Evolutionary conservation across 2,888 invertebrate genomes (phyloP).

Genomic region (Myopa tessellatipennis): DNA sequence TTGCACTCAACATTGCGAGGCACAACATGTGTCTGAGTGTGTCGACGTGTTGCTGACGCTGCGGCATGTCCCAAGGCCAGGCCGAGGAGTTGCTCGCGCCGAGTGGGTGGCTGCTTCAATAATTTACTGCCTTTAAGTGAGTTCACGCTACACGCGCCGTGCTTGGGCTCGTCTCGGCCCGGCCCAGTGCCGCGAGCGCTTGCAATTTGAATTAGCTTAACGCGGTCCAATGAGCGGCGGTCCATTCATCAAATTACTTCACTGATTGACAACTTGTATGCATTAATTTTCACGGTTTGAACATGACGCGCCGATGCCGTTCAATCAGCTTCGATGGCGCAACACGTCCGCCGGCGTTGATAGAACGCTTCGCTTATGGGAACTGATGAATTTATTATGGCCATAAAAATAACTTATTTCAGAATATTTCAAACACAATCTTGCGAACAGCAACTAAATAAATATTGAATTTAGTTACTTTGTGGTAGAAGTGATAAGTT

Average conservation of each 20-base stretch:
- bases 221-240: slow-evolving; percentile 52
- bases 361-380: slow-evolving; percentile 57
- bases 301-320: slow-evolving; percentile 12
- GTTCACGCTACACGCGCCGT: background rate
- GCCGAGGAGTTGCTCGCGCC: background rate
- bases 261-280: slow-evolving; percentile 61
- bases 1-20: background rate
- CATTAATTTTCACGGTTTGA: slow-evolving; percentile 48
- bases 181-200: slow-evolving; percentile 22
- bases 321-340: slow-evolving; percentile 50
- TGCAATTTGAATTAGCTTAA: slow-evolving; percentile 37
- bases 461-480: no score
- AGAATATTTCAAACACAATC: no score
- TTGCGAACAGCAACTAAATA: no score
- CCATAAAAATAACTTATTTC: slow-evolving; percentile 44
- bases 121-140: slow-evolving; percentile 19
- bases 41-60: background rate
- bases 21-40: background rate
- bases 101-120: slow-evolving; percentile 26
- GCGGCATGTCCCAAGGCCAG: background rate
- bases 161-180: slow-evolving; percentile 13
- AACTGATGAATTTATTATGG: slow-evolving; percentile 62
- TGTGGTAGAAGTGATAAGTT: no score
- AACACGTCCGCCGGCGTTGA: slow-evolving; percentile 49
- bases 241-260: slow-evolving; percentile 61